phyloP scores from a whole-genome alignment of 2,888 invertebrate genomes.

The Athrips mouffetella region DNA sequence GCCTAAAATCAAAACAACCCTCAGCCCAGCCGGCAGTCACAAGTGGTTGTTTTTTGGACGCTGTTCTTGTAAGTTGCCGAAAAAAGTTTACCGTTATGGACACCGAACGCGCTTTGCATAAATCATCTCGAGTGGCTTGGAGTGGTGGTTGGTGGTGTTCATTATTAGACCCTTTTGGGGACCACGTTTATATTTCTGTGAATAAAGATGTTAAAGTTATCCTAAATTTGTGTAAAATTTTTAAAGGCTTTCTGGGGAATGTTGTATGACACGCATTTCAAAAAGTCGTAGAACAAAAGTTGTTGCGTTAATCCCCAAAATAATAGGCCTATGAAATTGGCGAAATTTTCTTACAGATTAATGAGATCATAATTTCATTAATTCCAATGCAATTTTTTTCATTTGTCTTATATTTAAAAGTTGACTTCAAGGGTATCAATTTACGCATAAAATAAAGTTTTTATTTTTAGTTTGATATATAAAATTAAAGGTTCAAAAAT shows the following conservation, averaged over 20 bases:
- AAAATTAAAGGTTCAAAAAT: too few relatives aligned
- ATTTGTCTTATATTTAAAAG: too few relatives aligned
- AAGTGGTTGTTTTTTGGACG: constrained; percentile 25
- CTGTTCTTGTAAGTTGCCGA: constrained; percentile 27
- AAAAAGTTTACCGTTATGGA: constrained; percentile 63
- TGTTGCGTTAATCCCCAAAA: too few relatives aligned
- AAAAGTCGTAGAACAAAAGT: constrained; percentile 7
- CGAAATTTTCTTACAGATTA: too few relatives aligned
- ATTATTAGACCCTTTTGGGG: constrained; percentile 31
- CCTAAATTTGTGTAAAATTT: background rate
- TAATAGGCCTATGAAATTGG: too few relatives aligned
- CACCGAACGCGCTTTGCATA: constrained; percentile 60
- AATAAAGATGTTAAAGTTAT: constrained; percentile 6
- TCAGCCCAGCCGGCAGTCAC: constrained; percentile 17
- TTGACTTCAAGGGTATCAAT: too few relatives aligned
- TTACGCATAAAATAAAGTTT: too few relatives aligned
- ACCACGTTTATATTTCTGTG: background rate
- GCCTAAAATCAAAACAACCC: constrained; percentile 15
- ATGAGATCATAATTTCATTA: too few relatives aligned
- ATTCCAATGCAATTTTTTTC: too few relatives aligned
- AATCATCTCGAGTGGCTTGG: constrained; percentile 64
- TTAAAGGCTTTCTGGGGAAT: background rate
- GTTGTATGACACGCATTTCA: background rate
- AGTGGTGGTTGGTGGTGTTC: constrained; percentile 23
- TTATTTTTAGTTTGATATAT: too few relatives aligned